Evolutionary conservation across 1,140 invertebrate genomes (phyloP), one percentile per base, ranked within the genome.

Genomic region (Scaptomyza pallida): DNA sequence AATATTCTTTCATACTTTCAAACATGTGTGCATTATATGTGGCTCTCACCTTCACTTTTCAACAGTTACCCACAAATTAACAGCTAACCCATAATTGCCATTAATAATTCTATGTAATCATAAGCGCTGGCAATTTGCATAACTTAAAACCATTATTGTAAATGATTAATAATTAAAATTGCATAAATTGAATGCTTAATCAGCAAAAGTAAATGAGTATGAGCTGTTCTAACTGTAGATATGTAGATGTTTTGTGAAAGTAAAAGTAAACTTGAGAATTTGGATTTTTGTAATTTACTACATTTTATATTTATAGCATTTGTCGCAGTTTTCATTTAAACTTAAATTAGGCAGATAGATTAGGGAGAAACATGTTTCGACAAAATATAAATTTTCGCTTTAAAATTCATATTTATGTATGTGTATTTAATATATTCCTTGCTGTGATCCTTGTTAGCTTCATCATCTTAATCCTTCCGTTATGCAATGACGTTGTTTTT

Each of bases 221-320:
- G 26, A 2, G 9, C n/a, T 35, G 10, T 21, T 19, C 3, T 55
- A 15, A 15, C 21, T n/a, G 6, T 12, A 26, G 3, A 15, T 37
- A 5, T 48, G n/a, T n/a, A n/a, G n/a, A n/a, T n/a, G n/a, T 13
- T 23, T 12, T 3, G 15, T 9, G 16, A 15, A 47, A 50, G 47
- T 40, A 9, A 47, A 19, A 48, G 15, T 56, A 6, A 6, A 9
- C n/a, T 0, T n/a, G 33, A n/a, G 33, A 37, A 37, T 37, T 83
- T 78, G 62, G 68, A 75, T 86, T 81, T 88, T 88, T 75, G 60
- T 81, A 88, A 88, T 86, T 86, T 61, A 81, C 82, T 88, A 88
- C 72, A 81, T 81, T 88, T 75, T 80, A 75, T 88, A 86, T 88
- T 85, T 85, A 85, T 85, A 86, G 81, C 81, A 86, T 80, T 75